These are phyloP conservation scores for Pterobdella sp. DNA, from an alignment of 2,888 invertebrate genomes.

Conservation along the genomic window DNA sequence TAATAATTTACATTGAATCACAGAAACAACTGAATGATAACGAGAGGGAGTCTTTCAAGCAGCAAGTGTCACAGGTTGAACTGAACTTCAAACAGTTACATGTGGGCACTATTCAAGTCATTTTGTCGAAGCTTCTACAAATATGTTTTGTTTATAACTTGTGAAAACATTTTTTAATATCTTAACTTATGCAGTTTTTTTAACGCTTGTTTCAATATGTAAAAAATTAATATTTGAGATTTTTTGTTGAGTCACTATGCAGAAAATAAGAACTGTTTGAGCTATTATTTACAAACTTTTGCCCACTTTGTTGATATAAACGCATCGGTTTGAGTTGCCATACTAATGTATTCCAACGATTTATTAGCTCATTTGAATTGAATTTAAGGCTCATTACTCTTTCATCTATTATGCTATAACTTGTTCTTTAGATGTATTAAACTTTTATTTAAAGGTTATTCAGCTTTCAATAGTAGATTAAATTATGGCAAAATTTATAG, in stretches of 20 bases:
- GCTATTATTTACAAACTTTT: no score
- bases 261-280: background rate
- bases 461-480: background rate
- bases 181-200: background rate
- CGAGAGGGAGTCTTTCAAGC: constrained; percentile 9
- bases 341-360: background rate
- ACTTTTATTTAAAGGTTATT: background rate
- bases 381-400: background rate
- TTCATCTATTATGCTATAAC: background rate
- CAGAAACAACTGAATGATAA: constrained; percentile 11
- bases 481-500: constrained; percentile 7
- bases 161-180: background rate
- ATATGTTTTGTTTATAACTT: no score
- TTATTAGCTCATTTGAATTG: background rate
- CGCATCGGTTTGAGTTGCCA: no score
- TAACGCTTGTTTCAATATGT: background rate
- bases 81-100: constrained; percentile 17
- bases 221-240: background rate
- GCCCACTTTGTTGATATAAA: no score
- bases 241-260: background rate
- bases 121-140: no score
- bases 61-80: constrained; percentile 23
- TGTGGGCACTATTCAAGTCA: background rate
- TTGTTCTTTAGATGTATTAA: background rate
- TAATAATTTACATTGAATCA: background rate